A percentile compares a stretch with the other conserved stretches of the same genome.
Conservation (phyloP, 1,140 invertebrate species). For the Tetramorium alpestre region DNA sequence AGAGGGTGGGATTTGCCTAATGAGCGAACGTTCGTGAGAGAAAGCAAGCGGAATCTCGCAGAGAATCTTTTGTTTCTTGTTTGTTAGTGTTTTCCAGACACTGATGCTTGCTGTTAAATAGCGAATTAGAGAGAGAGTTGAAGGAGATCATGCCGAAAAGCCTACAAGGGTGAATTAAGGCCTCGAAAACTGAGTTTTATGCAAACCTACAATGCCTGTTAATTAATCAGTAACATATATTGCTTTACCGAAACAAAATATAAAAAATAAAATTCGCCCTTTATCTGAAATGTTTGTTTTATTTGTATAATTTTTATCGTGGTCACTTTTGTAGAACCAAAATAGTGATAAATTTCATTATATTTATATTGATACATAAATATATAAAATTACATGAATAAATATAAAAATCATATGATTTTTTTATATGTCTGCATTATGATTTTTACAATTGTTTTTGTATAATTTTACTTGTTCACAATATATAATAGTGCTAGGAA, state of each 20-base stretch:
- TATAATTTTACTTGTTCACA: neutral
- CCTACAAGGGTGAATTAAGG: neutral
- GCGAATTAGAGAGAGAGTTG: constrained; percentile 22
- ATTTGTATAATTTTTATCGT: neutral
- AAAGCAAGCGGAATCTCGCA: constrained; percentile 24
- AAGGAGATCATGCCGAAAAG: neutral
- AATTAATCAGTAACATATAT: neutral
- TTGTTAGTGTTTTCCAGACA: constrained; percentile 12
- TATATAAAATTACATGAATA: neutral
- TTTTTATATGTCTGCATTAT: no score
- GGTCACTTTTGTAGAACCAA: neutral
- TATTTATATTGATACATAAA: neutral
- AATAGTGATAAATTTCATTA: neutral
- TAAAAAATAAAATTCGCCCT: neutral
- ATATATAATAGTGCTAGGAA: neutral
- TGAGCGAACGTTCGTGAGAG: constrained; percentile 62
- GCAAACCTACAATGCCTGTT: neutral
- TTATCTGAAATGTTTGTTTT: neutral
- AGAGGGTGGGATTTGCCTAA: constrained; percentile 72
- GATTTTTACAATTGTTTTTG: neutral
- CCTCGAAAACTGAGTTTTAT: neutral
- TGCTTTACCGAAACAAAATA: neutral
- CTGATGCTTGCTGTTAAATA: constrained; percentile 23
- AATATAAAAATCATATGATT: neutral
- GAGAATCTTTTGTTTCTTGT: constrained; percentile 43